Conservation (phyloP, 2,113 vertebrate species). For the Corythaeola cristata region DNA sequence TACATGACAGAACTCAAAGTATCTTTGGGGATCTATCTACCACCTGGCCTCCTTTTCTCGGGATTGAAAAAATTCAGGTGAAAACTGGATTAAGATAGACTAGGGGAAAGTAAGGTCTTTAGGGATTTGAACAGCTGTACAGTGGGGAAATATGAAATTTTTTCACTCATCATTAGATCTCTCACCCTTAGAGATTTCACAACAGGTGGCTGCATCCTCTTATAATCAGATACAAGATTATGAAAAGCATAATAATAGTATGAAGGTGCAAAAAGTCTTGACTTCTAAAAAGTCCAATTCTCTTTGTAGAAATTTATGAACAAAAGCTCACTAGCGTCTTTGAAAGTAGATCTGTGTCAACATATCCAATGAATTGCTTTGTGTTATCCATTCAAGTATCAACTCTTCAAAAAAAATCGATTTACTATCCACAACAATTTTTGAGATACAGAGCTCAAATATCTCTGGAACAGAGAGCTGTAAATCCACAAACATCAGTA, state of each 20-base stretch:
- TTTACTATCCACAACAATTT: background rate
- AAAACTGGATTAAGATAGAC: constrained; percentile 39
- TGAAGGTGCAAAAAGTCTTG: background rate
- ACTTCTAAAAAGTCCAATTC: background rate
- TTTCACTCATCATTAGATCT: background rate
- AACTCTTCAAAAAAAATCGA: background rate
- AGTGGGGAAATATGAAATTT: background rate
- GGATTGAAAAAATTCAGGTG: constrained; percentile 52
- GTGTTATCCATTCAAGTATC: background rate
- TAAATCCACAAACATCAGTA: background rate
- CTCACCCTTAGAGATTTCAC: background rate
- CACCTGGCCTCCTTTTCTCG: constrained; percentile 44
- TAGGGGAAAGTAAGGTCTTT: constrained; percentile 2
- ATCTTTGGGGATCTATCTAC: constrained; percentile 11
- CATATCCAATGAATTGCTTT: background rate
- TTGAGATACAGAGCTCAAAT: background rate
- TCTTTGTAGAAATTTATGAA: background rate
- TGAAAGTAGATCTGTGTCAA: background rate
- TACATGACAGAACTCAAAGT: constrained; percentile 20
- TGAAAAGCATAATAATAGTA: background rate
- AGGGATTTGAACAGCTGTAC: constrained; percentile 26
- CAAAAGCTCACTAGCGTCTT: background rate
- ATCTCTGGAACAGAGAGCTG: background rate
- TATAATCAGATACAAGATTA: background rate
- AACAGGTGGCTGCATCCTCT: background rate